Evolutionary conservation across 2,113 vertebrate species (phyloP), one percentile per base, ranked within the genome.

Genomic region (Arvicanthis niloticus): DNA sequence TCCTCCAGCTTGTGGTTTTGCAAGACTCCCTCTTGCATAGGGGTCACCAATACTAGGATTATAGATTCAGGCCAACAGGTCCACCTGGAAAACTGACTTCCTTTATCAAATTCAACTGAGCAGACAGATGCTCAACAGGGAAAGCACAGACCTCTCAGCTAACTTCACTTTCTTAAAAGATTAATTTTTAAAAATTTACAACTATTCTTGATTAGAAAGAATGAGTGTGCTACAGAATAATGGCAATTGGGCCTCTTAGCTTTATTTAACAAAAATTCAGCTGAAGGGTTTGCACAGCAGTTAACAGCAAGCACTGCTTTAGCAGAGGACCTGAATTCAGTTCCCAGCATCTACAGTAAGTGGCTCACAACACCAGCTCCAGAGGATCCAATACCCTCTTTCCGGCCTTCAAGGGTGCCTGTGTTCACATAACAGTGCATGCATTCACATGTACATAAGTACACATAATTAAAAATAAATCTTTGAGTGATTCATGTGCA

Each of bases 141-240:
- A 80, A 93, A 94, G 68, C 1, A n/a, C 42, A 51, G 88, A 62
- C 60, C 58, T 89, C 81, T 80, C 40, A 1, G 10, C 62, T 87
- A 93, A 89, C 68, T 84, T 88, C 76, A 80, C 62, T 88, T 94
- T 94, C 56, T 78, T 95, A 89, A 95, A 95, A 88, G 22, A 13
- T 89, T 29, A 62, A 37, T 0, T 53, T 62, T 85, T 31, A 19
- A 31, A 45, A 45, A 65, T 62, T 65, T 62, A 84, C 58, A 42
- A 42, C 58, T 70, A 51, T 51, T 84, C 48, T 62, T 78, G 51
- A 45, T 90, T 90, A 84, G 67, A 91, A 94, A 95, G 31, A 78
- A 92, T 78, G 68, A 95, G 34, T 65, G 56, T 53, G 51, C 65
- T 40, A 26, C 12, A 82, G 72, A n/a, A 81, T 75, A 42, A 85